A percentile compares a stretch with the other conserved stretches of the same genome.
These are phyloP conservation scores for Ruditapes philippinarum DNA, from an alignment of 1,140 invertebrate species.

Conservation along the genomic window DNA sequence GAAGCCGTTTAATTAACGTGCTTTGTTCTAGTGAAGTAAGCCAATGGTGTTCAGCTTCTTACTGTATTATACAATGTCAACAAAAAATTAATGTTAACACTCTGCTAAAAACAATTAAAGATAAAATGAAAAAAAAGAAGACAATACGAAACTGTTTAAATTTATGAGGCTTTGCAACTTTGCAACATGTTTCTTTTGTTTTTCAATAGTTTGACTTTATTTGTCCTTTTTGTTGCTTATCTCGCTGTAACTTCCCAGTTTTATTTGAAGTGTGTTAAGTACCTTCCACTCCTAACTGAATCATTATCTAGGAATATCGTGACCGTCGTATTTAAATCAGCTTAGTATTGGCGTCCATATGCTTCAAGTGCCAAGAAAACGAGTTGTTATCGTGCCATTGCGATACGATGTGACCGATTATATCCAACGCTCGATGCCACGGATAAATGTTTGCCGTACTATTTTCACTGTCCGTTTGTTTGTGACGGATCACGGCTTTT, in stretches of 20 bases:
- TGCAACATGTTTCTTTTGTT: too few relatives aligned
- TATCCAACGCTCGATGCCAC: background rate
- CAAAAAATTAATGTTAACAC: too few relatives aligned
- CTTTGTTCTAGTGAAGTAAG: too few relatives aligned
- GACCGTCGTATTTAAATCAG: background rate
- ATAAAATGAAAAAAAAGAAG: too few relatives aligned
- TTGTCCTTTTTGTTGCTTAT: background rate
- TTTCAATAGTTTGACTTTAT: background rate
- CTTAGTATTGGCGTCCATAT: background rate
- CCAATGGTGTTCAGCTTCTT: too few relatives aligned
- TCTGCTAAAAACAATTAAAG: too few relatives aligned
- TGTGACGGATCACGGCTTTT: background rate
- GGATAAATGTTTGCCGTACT: background rate
- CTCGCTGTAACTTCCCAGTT: background rate
- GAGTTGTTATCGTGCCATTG: conserved; percentile 3
- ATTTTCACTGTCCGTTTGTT: background rate
- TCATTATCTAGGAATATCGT: background rate
- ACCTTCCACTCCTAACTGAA: background rate
- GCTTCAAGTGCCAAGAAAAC: background rate
- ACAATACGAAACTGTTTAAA: too few relatives aligned
- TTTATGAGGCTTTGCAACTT: background rate
- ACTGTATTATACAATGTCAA: too few relatives aligned
- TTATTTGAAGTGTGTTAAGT: conserved; percentile 9
- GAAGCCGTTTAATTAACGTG: too few relatives aligned
- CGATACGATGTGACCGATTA: background rate